Evolutionary conservation across 2,888 invertebrate genomes (phyloP), one percentile per base, ranked within the genome.

Genomic region (Thalpophila matura): DNA sequence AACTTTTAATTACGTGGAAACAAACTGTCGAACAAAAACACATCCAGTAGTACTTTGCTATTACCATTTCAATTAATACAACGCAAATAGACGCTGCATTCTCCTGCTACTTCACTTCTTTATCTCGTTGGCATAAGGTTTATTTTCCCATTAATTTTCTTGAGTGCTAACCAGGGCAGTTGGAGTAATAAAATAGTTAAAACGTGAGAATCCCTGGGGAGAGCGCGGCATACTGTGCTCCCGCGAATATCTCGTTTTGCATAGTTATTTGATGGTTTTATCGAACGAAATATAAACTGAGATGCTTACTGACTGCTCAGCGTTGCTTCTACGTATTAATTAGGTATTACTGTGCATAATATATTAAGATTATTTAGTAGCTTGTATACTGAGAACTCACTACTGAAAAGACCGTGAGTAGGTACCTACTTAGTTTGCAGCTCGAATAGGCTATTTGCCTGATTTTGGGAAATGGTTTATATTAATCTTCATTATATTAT

Each of bases 171-270:
- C 50, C 43, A 65, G 56, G 38, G 49, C 56, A 64, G 64, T 49
- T 51, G 49, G 62, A 49, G 59, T 66, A 81, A 79, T 84, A 83
- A 84, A 82, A 77, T 84, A 90, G 86, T 82, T 79, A 77, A 88
- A 86, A 87, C 91, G 91, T 92, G 92, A 89, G 91, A 86, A 86
- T 82, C 88, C 92, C 92, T 86, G 91, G 88, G 54, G 93, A 82
- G 77, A 55, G 55, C 50, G 46, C 47, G 58, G 57, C 62, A 43
- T 59, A 57, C 50, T 68, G 55, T 72, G 76, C 76, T 62, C 80
- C 90, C 76, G 91, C 86, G 82, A 83, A 86, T 84, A 83, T 88
- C 85, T 86, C 86, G 86, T 82, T 87, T 80, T 80, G 81, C 79
- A 78, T 79, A 76, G 76, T 71, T 70, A 60, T 76, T 77, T 82